These are phyloP conservation scores for Euspilapteryx auroguttella DNA, from an alignment of 2,888 invertebrate species.

Conservation along the genomic window DNA sequence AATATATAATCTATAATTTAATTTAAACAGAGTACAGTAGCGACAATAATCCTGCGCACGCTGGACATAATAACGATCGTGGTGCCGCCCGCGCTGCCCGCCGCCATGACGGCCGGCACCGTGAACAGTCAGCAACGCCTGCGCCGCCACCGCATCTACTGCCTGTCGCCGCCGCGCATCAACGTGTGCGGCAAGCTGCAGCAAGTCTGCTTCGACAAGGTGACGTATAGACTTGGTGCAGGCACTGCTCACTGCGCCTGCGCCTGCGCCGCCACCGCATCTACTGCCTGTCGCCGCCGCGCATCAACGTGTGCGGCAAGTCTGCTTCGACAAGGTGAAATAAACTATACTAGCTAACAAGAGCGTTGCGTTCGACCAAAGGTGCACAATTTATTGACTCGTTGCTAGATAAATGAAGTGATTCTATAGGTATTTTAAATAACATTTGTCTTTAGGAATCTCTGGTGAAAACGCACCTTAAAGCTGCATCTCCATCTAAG, in stretches of 20 bases:
- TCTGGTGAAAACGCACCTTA: too few species aligned
- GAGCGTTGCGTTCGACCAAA: too few species aligned
- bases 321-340: conserved; percentile 90
- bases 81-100: conserved; percentile 90
- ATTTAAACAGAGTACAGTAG: conserved; percentile 53
- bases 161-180: conserved; percentile 77
- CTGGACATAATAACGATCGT: conserved; percentile 92
- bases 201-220: conserved; percentile 89
- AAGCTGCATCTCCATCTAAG: too few species aligned
- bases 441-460: too few species aligned
- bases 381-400: too few species aligned
- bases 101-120: conserved; percentile 82
- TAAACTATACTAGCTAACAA: too few species aligned
- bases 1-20: too few species aligned
- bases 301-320: conserved; percentile 79
- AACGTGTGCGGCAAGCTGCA: conserved; percentile 80
- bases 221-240: too few species aligned
- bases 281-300: conserved; percentile 77
- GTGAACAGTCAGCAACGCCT: conserved; percentile 76
- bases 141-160: conserved; percentile 69
- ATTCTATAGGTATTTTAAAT: too few species aligned
- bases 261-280: conserved; percentile 68
- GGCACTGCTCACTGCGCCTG: too few species aligned
- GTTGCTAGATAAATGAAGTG: too few species aligned
- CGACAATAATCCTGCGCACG: conserved; percentile 73